These are phyloP conservation scores for Pyrgilauda ruficollis DNA, from an alignment of 2,113 vertebrate species.

Conservation along the genomic window DNA sequence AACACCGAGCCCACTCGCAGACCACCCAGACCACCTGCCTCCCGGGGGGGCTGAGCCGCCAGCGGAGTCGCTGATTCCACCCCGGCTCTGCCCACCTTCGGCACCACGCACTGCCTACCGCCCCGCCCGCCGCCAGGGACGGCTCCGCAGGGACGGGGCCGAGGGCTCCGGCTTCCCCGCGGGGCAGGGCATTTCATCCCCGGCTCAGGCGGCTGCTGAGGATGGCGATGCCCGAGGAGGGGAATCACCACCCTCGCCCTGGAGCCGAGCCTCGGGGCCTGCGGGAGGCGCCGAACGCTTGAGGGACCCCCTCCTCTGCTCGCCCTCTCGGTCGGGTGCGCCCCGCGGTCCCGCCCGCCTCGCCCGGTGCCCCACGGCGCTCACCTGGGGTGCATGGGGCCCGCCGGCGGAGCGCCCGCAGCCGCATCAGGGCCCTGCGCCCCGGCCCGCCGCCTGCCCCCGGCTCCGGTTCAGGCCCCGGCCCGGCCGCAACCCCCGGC, in stretches of 20 bases:
- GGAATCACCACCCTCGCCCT: neutral
- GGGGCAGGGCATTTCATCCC: neutral
- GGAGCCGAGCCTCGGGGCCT: neutral
- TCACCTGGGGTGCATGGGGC: conserved; percentile 70
- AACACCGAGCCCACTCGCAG: neutral
- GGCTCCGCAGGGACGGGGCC: neutral
- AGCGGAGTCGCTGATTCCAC: neutral
- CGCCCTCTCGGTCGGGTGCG: too few relatives aligned
- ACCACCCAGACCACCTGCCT: neutral
- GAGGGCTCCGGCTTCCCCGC: neutral
- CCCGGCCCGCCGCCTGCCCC: neutral
- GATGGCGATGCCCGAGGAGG: neutral
- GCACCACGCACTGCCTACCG: accelerated
- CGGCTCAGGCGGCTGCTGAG: neutral
- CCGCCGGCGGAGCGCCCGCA: neutral
- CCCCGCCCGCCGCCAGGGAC: neutral
- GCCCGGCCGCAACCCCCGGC: neutral
- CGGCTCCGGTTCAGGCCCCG: neutral
- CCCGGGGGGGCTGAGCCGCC: neutral
- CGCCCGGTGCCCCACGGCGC: neutral
- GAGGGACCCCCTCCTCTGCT: neutral
- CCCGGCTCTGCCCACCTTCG: neutral
- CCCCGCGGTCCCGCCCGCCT: neutral
- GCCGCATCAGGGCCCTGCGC: conserved; percentile 19
- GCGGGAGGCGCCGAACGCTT: neutral